Conservation (phyloP, 1,140 invertebrate genomes). For the Diploscapter pachys region DNA sequence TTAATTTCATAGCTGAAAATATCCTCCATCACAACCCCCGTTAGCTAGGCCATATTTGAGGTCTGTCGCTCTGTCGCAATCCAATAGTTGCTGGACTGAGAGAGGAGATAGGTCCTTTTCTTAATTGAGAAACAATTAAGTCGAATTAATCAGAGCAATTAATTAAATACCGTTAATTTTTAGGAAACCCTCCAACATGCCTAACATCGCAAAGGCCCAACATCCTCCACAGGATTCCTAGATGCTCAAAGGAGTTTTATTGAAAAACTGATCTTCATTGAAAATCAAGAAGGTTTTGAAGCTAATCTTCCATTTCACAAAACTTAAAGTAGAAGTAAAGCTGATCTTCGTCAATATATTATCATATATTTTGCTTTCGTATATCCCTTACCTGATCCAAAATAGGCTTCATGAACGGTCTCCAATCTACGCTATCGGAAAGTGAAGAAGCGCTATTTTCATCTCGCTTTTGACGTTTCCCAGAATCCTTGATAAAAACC, state of each 20-base stretch:
- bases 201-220: slow-evolving; percentile 31
- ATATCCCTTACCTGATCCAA: slow-evolving; percentile 12
- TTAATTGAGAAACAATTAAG: not conserved
- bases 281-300: not conserved
- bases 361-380: not conserved
- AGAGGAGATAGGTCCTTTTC: slow-evolving; percentile 1
- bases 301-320: no score
- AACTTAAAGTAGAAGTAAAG: no score
- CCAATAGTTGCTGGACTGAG: slow-evolving; percentile 32
- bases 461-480: not conserved
- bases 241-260: not conserved
- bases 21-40: slow-evolving; percentile 23
- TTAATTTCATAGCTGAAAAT: not conserved
- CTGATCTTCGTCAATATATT: not conserved
- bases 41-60: slow-evolving; percentile 16
- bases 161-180: not conserved
- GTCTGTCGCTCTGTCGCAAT: slow-evolving; percentile 13
- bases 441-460: not conserved
- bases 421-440: slow-evolving; percentile 13
- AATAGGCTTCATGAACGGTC: slow-evolving; percentile 15
- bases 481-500: not conserved
- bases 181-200: slow-evolving; percentile 15
- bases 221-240: slow-evolving; percentile 22
- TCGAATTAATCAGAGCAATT: not conserved
- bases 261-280: not conserved